Conservation (phyloP, 2,797 vertebrate genomes). For the Arremon brunneinucha region DNA sequence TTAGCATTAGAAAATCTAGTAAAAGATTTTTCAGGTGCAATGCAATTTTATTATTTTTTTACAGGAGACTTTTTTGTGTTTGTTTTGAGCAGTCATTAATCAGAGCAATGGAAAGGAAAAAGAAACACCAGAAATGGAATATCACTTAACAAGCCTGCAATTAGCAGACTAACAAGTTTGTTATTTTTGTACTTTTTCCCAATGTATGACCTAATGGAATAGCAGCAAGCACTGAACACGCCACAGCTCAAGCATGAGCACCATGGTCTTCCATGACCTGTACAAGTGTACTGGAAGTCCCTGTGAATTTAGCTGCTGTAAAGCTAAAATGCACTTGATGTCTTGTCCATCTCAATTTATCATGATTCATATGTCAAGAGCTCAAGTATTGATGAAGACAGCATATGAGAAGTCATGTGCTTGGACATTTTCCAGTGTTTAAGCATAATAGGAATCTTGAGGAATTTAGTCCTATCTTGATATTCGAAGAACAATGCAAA, state of each 20-base stretch:
- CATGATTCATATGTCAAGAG: constrained; percentile 39
- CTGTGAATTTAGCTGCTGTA: constrained; percentile 62
- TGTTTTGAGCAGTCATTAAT: constrained; percentile 59
- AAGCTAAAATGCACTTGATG: constrained; percentile 73
- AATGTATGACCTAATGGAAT: constrained; percentile 67
- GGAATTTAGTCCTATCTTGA: constrained; percentile 62
- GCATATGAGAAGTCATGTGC: constrained; percentile 63
- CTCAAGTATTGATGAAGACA: constrained; percentile 70
- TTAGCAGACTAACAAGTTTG: constrained; percentile 71
- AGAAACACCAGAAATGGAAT: constrained; percentile 50
- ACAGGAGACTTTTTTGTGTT: background rate
- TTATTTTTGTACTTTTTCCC: constrained; percentile 75
- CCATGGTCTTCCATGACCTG: background rate
- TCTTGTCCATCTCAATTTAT: constrained; percentile 75
- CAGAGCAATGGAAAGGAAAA: constrained; percentile 9
- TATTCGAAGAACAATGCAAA: constrained; percentile 61
- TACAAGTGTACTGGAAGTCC: constrained; percentile 49
- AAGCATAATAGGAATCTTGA: constrained; percentile 43
- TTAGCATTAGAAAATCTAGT: background rate
- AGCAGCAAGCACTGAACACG: background rate
- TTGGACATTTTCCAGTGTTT: constrained; percentile 68
- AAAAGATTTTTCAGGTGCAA: constrained; percentile 1
- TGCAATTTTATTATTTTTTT: background rate
- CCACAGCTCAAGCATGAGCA: constrained; percentile 34
- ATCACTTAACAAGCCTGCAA: constrained; percentile 70